Conservation (phyloP, 2,113 vertebrate species). For the Atrichornis clamosus region DNA sequence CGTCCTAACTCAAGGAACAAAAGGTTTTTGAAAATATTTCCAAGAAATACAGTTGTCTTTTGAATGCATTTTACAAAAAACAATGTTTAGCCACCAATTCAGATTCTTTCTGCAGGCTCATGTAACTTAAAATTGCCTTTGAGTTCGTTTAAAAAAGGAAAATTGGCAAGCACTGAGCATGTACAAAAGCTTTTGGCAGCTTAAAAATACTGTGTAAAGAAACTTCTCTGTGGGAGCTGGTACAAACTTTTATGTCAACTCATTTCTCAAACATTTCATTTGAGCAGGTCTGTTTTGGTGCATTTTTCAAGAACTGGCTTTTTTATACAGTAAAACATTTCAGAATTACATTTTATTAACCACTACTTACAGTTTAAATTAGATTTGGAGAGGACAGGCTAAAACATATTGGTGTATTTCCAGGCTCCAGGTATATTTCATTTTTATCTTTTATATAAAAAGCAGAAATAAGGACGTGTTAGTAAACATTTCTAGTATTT, state of each 20-base stretch:
- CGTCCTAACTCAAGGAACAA: background rate
- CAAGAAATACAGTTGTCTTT: slow-evolving; percentile 38
- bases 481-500: background rate
- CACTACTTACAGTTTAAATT: background rate
- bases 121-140: slow-evolving; percentile 26
- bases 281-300: background rate
- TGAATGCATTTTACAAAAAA: background rate
- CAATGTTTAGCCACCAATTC: background rate
- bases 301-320: background rate
- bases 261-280: background rate
- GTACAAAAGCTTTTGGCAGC: slow-evolving; percentile 24
- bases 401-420: background rate
- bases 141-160: background rate
- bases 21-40: slow-evolving; percentile 32
- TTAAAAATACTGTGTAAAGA: slow-evolving; percentile 34
- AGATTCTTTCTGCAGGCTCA: slow-evolving; percentile 21
- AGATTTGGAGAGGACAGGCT: background rate
- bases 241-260: slow-evolving; percentile 24
- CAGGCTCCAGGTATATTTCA: background rate
- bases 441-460: background rate
- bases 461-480: accelerated
- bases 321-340: background rate
- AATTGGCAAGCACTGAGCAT: background rate
- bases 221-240: slow-evolving; percentile 16
- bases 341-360: background rate